A percentile compares a stretch with the other conserved stretches of the same genome.
phyloP scores from a whole-genome alignment of 2,888 invertebrate species.

The Bellardia bayeri region DNA sequence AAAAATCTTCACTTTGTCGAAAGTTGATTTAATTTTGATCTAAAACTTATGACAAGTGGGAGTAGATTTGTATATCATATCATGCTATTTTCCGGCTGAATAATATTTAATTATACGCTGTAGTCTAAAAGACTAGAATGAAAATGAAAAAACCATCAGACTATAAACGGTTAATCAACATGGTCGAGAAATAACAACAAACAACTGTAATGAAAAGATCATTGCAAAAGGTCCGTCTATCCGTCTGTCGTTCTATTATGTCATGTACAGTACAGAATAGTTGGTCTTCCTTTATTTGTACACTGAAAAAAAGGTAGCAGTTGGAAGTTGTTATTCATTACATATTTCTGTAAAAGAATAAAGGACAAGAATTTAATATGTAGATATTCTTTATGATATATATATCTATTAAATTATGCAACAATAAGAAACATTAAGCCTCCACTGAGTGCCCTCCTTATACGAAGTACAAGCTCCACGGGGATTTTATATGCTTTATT shows the following conservation, averaged over 20 bases:
- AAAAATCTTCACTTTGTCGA: no score
- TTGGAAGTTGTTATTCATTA: no score
- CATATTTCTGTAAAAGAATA: no score
- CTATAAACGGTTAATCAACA: slow-evolving; percentile 63
- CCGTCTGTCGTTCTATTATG: no score
- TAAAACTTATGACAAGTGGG: background rate
- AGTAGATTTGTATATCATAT: slow-evolving; percentile 15
- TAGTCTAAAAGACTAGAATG: slow-evolving; percentile 38
- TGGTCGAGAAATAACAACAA: slow-evolving; percentile 42
- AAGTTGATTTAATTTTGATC: no score
- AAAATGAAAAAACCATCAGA: slow-evolving; percentile 59
- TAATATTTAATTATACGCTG: slow-evolving; percentile 69
- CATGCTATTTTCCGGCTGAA: slow-evolving; percentile 67
- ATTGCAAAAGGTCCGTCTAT: slow-evolving; percentile 11
- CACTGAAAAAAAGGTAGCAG: background rate
- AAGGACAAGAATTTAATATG: no score
- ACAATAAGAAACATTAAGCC: no score
- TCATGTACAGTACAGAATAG: background rate
- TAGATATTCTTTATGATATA: no score
- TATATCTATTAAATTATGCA: no score
- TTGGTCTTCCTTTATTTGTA: slow-evolving; percentile 14
- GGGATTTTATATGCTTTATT: no score
- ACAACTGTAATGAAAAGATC: slow-evolving; percentile 30
- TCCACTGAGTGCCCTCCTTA: no score
- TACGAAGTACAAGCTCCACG: no score